Conservation (phyloP, 2,797 vertebrate genomes). For the Somateria mollissima region DNA sequence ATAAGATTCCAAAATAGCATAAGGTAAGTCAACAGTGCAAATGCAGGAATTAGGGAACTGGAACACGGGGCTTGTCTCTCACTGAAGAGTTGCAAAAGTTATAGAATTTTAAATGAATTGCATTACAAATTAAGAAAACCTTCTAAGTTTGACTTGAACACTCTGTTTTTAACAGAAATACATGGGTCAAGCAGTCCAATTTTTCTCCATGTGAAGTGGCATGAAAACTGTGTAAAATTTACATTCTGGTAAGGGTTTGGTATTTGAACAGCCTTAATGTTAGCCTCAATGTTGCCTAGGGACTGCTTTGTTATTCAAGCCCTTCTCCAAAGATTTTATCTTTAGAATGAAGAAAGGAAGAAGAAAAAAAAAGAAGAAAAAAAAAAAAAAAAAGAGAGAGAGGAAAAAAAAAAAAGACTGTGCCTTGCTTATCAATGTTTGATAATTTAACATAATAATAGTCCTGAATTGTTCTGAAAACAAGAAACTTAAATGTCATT, state of each 20-base stretch:
- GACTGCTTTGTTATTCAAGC: background rate
- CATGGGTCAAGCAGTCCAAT: background rate
- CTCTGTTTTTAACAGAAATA: background rate
- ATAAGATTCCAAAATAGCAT: background rate
- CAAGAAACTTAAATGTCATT: background rate
- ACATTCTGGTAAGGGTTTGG: background rate
- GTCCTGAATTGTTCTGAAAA: background rate
- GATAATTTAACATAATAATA: background rate
- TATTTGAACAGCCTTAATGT: background rate
- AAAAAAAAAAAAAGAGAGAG: no score
- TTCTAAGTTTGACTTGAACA: background rate
- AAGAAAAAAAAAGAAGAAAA: no score
- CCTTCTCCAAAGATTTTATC: background rate
- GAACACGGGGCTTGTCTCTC: background rate
- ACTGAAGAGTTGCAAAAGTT: background rate
- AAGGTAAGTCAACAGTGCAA: background rate
- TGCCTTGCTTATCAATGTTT: background rate
- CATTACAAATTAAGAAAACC: background rate
- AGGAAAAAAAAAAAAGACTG: background rate
- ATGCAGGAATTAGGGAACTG: rapidly evolving
- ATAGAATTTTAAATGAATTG: background rate
- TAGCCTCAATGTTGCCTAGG: background rate
- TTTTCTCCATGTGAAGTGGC: background rate
- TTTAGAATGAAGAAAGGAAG: background rate
- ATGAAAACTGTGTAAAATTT: background rate